phyloP scores from a whole-genome alignment of 2,797 vertebrate genomes.

The Dermochelys coriacea region DNA sequence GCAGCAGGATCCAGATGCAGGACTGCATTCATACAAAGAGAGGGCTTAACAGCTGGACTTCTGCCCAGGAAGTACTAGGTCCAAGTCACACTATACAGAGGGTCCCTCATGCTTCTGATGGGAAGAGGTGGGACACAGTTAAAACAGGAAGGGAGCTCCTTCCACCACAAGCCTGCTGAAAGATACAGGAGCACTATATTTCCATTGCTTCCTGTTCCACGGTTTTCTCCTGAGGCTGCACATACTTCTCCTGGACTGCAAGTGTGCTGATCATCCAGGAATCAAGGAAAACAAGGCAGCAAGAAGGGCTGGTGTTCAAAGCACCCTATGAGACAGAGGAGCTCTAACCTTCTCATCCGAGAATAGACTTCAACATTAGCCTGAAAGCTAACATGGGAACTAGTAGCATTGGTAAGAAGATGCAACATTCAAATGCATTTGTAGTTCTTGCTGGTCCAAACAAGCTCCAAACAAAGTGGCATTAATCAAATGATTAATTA shows the following conservation, averaged over 20 bases:
- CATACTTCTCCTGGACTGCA: slow-evolving; percentile 92
- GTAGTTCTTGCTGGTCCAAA: slow-evolving; percentile 30
- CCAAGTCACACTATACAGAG: neutral
- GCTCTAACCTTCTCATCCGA: neutral
- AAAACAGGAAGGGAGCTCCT: neutral
- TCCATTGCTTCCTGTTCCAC: slow-evolving; percentile 90
- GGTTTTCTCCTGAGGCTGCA: slow-evolving; percentile 82
- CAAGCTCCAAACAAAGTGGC: neutral
- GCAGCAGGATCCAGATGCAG: neutral
- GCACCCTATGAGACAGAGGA: slow-evolving; percentile 37
- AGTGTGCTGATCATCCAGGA: slow-evolving; percentile 83
- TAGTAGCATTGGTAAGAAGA: neutral
- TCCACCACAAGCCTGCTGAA: no score
- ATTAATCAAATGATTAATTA: neutral
- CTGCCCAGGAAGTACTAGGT: neutral
- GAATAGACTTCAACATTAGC: slow-evolving; percentile 35
- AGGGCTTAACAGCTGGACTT: neutral
- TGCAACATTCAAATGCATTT: neutral
- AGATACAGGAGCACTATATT: slow-evolving; percentile 4
- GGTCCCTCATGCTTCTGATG: neutral
- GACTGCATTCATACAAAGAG: neutral
- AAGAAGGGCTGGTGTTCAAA: slow-evolving; percentile 39
- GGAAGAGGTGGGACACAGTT: slow-evolving; percentile 19
- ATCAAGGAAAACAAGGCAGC: slow-evolving; percentile 81
- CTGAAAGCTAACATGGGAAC: slow-evolving; percentile 8